These are phyloP conservation scores for Meteorus sp. DNA, from an alignment of 1,140 invertebrate species.

Conservation along the genomic window DNA sequence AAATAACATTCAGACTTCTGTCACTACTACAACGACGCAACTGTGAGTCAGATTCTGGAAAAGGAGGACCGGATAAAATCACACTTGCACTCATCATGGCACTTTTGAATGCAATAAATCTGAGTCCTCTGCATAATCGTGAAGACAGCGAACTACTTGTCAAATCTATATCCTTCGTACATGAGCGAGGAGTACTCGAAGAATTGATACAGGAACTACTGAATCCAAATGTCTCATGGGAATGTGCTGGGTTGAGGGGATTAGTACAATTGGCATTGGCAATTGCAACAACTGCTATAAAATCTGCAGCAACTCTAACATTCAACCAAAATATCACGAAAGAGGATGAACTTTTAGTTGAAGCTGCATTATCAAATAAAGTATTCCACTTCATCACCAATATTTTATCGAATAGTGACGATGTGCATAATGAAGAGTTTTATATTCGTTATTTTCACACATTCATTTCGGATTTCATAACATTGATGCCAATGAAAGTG, in stretches of 20 bases:
- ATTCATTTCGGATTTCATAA: constrained; percentile 90
- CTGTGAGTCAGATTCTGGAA: constrained; percentile 60
- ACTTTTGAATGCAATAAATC: constrained; percentile 81
- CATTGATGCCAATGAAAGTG: constrained; percentile 88
- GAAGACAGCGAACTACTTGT: constrained; percentile 70
- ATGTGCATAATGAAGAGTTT: constrained; percentile 78
- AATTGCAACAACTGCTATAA: constrained; percentile 77
- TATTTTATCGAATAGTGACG: constrained; percentile 71
- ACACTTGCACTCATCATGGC: constrained; percentile 80
- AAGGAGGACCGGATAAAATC: constrained; percentile 71
- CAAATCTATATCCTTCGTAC: constrained; percentile 71
- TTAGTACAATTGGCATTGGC: constrained; percentile 79
- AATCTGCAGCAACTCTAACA: constrained; percentile 60
- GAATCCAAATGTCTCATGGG: constrained; percentile 63
- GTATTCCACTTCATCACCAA: constrained; percentile 79
- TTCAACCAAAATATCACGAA: constrained; percentile 43
- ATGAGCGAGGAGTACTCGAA: constrained; percentile 67
- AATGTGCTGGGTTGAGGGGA: constrained; percentile 69
- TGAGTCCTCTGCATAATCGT: constrained; percentile 72
- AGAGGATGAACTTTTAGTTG: constrained; percentile 64
- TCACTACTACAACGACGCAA: constrained; percentile 48
- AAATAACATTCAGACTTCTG: constrained; percentile 60
- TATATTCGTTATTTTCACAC: constrained; percentile 83
- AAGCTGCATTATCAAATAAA: constrained; percentile 78
- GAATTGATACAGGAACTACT: constrained; percentile 62